These are phyloP conservation scores for Oryzaephilus surinamensis DNA, from an alignment of 1,140 invertebrate species.

Conservation along the genomic window DNA sequence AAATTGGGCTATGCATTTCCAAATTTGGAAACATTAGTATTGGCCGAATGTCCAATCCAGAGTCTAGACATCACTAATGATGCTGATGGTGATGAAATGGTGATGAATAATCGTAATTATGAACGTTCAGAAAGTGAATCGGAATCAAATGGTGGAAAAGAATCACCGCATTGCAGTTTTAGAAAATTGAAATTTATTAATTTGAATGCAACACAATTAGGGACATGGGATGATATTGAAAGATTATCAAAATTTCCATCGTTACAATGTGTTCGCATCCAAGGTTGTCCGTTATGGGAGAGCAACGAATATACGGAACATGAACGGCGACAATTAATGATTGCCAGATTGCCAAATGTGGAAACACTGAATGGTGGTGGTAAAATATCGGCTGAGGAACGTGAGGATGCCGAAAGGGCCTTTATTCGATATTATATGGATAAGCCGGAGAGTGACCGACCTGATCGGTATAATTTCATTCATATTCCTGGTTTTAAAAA, in stretches of 20 bases:
- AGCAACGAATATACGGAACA: conserved; percentile 76
- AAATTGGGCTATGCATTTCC: conserved; percentile 79
- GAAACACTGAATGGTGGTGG: conserved; percentile 81
- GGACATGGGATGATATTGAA: conserved; percentile 81
- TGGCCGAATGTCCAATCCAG: conserved; percentile 74
- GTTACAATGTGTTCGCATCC: conserved; percentile 71
- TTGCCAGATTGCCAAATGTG: conserved; percentile 78
- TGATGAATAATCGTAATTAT: conserved; percentile 32
- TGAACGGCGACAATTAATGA: conserved; percentile 71
- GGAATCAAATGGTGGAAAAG: conserved; percentile 30
- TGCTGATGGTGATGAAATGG: conserved; percentile 37
- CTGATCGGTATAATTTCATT: conserved; percentile 47
- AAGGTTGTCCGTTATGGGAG: conserved; percentile 57
- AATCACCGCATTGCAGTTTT: conserved; percentile 42
- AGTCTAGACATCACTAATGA: conserved; percentile 42
- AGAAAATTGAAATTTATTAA: conserved; percentile 67
- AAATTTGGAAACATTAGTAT: conserved; percentile 66
- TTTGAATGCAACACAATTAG: conserved; percentile 69
- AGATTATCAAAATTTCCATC: conserved; percentile 68
- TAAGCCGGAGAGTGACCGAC: conserved; percentile 66
- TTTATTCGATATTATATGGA: conserved; percentile 89
- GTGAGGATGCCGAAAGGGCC: conserved; percentile 85
- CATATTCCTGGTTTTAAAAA: background rate
- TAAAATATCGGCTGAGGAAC: conserved; percentile 67
- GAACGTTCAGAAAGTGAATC: conserved; percentile 40